A percentile compares a stretch with the other conserved stretches of the same genome.
phyloP scores from a whole-genome alignment of 2,113 vertebrate genomes.

The Myrmecobius fasciatus region DNA sequence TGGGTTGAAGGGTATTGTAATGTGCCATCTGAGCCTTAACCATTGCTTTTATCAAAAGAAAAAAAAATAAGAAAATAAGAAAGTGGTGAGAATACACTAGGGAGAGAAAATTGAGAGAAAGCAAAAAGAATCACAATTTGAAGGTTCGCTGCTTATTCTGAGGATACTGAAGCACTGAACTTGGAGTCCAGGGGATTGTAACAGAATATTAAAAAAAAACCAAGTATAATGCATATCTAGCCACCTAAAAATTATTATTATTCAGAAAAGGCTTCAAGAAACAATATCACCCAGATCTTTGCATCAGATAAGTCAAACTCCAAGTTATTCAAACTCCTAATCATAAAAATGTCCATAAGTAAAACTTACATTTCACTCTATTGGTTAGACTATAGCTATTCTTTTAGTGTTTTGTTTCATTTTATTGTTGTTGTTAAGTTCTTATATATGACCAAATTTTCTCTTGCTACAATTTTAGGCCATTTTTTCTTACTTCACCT shows the following conservation, averaged over 20 bases:
- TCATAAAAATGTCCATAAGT: not conserved
- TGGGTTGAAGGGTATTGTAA: not conserved
- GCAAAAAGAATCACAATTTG: no score
- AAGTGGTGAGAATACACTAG: no score
- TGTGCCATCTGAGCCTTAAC: no score
- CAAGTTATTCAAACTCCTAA: not conserved
- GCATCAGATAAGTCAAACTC: not conserved
- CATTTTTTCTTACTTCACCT: not conserved
- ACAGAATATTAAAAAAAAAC: no score
- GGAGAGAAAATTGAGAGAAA: no score
- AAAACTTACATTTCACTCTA: not conserved
- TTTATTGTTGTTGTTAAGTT: not conserved
- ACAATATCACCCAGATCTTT: no score
- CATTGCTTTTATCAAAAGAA: no score
- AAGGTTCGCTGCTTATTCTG: no score
- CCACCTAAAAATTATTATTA: not conserved
- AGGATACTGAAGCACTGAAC: no score
- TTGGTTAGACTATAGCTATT: not conserved
- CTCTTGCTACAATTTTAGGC: not conserved
- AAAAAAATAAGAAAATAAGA: no score
- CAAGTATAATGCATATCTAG: not conserved
- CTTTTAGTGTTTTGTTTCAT: not conserved
- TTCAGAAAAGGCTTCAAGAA: not conserved
- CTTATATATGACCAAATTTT: not conserved
- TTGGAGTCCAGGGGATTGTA: no score